phyloP scores from a whole-genome alignment of 2,113 vertebrate species.

The Eptesicus fuscus region DNA sequence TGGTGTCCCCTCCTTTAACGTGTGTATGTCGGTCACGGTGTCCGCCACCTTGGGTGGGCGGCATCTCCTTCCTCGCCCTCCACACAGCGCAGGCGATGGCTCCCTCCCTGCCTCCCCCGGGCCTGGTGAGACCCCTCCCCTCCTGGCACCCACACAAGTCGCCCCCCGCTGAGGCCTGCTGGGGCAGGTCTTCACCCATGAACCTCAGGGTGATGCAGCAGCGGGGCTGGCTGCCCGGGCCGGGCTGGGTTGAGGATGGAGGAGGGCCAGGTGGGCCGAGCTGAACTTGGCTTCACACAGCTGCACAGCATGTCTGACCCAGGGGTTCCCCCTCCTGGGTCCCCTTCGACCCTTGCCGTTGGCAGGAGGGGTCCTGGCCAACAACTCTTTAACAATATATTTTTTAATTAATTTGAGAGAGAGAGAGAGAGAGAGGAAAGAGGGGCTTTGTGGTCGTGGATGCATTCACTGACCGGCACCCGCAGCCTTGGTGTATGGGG shows the following conservation, averaged over 20 bases:
- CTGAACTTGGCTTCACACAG: background rate
- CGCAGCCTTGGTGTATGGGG: no score
- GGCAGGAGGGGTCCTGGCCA: background rate
- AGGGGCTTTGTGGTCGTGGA: background rate
- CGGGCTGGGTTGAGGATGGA: background rate
- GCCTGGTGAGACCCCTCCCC: background rate
- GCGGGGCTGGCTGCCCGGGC: background rate
- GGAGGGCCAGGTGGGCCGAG: background rate
- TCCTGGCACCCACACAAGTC: background rate
- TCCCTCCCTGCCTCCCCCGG: no score
- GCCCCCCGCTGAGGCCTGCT: background rate
- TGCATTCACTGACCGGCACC: no score
- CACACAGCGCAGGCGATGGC: fast-evolving
- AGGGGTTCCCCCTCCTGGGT: background rate
- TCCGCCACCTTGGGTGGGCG: background rate
- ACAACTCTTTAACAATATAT: background rate
- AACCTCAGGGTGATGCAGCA: background rate
- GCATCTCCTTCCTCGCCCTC: background rate
- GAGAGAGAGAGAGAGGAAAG: no score
- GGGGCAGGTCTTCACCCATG: background rate
- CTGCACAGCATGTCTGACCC: background rate
- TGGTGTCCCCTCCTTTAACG: background rate
- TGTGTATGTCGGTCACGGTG: no score
- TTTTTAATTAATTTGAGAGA: no score
- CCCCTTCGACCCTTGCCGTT: background rate